phyloP scores from a whole-genome alignment of 1,140 invertebrate genomes.

The Zaprionus nigranus region DNA sequence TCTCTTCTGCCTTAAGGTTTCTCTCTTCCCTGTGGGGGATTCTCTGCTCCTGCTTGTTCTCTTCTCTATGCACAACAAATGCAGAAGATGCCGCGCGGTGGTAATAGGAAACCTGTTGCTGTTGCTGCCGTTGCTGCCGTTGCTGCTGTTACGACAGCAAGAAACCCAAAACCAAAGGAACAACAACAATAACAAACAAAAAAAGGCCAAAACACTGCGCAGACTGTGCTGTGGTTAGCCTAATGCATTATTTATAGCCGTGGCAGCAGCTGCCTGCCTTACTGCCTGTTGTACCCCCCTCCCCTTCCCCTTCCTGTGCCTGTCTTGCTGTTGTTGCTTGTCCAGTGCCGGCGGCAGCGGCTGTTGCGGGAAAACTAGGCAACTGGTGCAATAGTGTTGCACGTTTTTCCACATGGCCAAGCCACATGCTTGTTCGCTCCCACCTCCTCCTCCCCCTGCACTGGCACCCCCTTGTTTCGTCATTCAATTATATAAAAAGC shows the following conservation, averaged over 20 bases:
- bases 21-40: not conserved
- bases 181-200: slow-evolving; percentile 24
- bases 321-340: slow-evolving; percentile 4
- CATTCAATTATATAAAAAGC: slow-evolving; percentile 60
- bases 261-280: slow-evolving; percentile 17
- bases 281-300: slow-evolving; percentile 4
- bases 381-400: slow-evolving; percentile 61
- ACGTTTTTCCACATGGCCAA: slow-evolving; percentile 54
- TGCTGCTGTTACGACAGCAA: slow-evolving; percentile 44
- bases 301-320: not conserved
- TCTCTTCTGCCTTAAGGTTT: not conserved
- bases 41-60: not conserved
- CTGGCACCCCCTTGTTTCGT: slow-evolving; percentile 35
- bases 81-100: slow-evolving; percentile 23
- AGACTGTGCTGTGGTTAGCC: slow-evolving; percentile 54
- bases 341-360: slow-evolving; percentile 20
- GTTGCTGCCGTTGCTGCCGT: slow-evolving; percentile 19
- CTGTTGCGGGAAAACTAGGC: slow-evolving; percentile 43
- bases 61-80: not conserved
- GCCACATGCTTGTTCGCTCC: slow-evolving; percentile 60
- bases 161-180: slow-evolving; percentile 6
- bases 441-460: slow-evolving; percentile 6
- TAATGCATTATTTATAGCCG: slow-evolving; percentile 66
- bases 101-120: slow-evolving; percentile 49
- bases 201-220: slow-evolving; percentile 39